A percentile compares a stretch with the other conserved stretches of the same genome.
Conservation (phyloP, 2,113 vertebrate genomes). For the Fregetta grallaria region DNA sequence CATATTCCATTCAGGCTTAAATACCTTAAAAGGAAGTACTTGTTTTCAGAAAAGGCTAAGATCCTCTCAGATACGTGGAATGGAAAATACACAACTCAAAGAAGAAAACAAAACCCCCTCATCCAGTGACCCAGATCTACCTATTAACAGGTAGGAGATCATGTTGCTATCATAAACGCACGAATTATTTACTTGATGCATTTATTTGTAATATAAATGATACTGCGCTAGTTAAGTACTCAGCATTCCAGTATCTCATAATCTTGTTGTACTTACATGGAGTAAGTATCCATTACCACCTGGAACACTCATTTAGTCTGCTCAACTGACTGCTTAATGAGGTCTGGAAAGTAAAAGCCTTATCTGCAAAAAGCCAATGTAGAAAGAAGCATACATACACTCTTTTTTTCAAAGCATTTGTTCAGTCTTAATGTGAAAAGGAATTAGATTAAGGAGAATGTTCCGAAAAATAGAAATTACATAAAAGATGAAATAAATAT, state of each 20-base stretch:
- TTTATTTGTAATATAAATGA: not conserved
- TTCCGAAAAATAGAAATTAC: not conserved
- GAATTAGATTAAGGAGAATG: not conserved
- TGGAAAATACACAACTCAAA: not conserved
- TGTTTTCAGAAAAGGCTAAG: not conserved
- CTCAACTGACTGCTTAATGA: constrained; percentile 62
- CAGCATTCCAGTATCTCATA: constrained; percentile 17
- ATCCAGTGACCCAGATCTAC: not conserved
- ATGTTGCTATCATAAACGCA: not conserved
- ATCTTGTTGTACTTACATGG: constrained; percentile 49
- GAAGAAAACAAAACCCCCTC: not conserved
- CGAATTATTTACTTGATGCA: not conserved
- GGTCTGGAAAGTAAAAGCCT: constrained; percentile 1
- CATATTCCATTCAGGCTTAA: not conserved
- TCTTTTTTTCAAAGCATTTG: not conserved
- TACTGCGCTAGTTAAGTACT: not conserved
- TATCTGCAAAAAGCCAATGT: not conserved
- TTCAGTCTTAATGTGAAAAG: not conserved
- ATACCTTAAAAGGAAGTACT: not conserved
- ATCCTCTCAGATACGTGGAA: not conserved
- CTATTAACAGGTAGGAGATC: not conserved
- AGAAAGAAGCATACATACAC: not conserved
- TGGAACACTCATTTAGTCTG: constrained; percentile 41
- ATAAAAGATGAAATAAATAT: not conserved
- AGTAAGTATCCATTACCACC: constrained; percentile 52